Evolutionary conservation across 2,113 vertebrate species (phyloP).

Genomic region (Otus sunia): DNA sequence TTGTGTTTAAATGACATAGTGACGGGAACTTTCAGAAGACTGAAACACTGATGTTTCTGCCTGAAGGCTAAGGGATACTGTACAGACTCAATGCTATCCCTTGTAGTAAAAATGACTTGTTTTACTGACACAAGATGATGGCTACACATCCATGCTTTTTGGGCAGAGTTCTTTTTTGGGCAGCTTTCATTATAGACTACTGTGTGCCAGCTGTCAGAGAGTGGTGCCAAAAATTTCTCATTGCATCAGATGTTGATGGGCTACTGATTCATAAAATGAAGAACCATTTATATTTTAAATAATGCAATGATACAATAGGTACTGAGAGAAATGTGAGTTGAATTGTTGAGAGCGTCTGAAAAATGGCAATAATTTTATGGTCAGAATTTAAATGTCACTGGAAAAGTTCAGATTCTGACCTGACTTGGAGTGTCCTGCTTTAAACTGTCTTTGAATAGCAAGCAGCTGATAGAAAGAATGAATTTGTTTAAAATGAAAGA

Average conservation of each 20-base stretch:
- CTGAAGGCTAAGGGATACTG: not conserved
- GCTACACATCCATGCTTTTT: not conserved
- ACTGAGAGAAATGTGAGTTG: not conserved
- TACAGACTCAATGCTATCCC: not conserved
- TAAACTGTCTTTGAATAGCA: constrained; percentile 31
- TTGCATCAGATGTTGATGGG: not conserved
- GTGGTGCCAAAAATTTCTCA: not conserved
- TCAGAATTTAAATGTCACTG: constrained; percentile 29
- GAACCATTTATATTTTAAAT: not conserved
- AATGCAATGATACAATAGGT: not conserved
- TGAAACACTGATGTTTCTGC: not conserved
- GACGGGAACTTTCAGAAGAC: not conserved
- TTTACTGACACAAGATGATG: not conserved
- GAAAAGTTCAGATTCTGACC: constrained; percentile 55
- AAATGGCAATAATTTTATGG: constrained; percentile 16
- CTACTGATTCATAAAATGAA: not conserved
- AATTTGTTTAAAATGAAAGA: constrained; percentile 25
- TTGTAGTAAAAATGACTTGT: not conserved
- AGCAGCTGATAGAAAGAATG: constrained; percentile 9
- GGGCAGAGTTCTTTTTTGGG: not conserved
- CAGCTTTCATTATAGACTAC: not conserved
- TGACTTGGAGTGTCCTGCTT: not conserved
- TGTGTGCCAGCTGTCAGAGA: not conserved
- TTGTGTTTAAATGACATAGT: not conserved
- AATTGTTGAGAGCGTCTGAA: not conserved